Evolutionary conservation across 2,888 invertebrate species (phyloP).

Genomic region (Hypsopygia costalis): DNA sequence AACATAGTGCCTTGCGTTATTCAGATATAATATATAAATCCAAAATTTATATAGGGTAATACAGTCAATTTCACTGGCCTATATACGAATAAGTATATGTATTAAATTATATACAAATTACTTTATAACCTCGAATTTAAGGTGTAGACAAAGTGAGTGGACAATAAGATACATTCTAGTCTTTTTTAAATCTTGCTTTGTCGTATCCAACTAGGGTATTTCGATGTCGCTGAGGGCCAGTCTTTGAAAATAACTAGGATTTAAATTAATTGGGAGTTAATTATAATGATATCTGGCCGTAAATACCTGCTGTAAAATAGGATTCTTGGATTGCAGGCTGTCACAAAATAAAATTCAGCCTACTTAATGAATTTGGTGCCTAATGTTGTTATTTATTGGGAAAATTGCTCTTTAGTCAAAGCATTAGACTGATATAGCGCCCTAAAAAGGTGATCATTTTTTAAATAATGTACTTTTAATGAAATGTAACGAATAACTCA

Average conservation of each 20-base stretch:
- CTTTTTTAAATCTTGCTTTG: slow-evolving; percentile 62
- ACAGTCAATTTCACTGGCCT: slow-evolving; percentile 74
- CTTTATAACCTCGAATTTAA: slow-evolving; percentile 71
- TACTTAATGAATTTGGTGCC: no score
- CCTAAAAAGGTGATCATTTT: slow-evolving; percentile 42
- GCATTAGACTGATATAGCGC: slow-evolving; percentile 66
- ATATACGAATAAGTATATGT: slow-evolving; percentile 50
- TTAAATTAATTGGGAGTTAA: not conserved
- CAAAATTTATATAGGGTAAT: slow-evolving; percentile 60
- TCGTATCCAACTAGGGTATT: slow-evolving; percentile 21
- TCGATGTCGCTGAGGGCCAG: not conserved
- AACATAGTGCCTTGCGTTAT: slow-evolving; percentile 75
- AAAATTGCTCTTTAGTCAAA: no score
- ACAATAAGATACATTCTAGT: slow-evolving; percentile 77
- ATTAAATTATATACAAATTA: slow-evolving; percentile 46
- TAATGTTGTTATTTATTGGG: no score
- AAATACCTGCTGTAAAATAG: no score
- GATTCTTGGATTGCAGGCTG: no score
- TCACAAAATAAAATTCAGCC: no score
- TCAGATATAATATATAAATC: slow-evolving; percentile 46
- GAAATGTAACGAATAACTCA: no score
- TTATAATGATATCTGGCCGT: no score
- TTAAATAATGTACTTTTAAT: slow-evolving; percentile 45
- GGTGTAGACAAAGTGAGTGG: slow-evolving; percentile 63
- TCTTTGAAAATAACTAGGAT: no score